phyloP scores from a whole-genome alignment of 2,113 vertebrate genomes.

The Arvicanthis niloticus region DNA sequence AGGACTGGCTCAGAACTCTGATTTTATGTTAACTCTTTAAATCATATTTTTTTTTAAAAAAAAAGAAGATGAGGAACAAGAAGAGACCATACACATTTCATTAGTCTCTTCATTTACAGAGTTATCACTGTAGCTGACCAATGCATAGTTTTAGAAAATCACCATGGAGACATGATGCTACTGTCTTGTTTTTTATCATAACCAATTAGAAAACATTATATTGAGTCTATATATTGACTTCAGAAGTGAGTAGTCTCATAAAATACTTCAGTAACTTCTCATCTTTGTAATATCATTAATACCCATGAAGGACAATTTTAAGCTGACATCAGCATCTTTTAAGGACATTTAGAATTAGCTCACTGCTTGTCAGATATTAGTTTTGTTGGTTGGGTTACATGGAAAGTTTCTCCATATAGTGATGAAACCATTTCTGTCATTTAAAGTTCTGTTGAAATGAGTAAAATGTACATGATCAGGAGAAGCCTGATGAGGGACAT shows the following conservation, averaged over 20 bases:
- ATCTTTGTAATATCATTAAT: conserved; percentile 12
- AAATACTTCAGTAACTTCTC: conserved; percentile 20
- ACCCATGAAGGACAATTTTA: not conserved
- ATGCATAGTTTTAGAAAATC: not conserved
- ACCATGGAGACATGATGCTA: not conserved
- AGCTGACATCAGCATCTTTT: not conserved
- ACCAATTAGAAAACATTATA: not conserved
- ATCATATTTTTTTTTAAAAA: not conserved
- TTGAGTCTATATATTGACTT: not conserved
- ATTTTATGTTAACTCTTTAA: conserved; percentile 18
- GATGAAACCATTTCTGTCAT: not conserved
- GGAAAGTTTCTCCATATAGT: not conserved
- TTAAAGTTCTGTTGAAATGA: not conserved
- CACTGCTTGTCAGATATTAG: not conserved
- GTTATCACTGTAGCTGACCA: not conserved
- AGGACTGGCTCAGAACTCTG: not conserved
- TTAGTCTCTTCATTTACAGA: not conserved
- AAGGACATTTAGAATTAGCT: not conserved
- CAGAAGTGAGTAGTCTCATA: not conserved
- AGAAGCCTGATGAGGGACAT: not conserved
- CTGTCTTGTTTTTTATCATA: conserved; percentile 20
- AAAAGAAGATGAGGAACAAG: not conserved
- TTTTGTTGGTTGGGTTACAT: not conserved
- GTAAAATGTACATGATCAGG: not conserved
- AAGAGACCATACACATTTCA: not conserved